Percentiles rank a stretch among this genome's conserved stretches.
phyloP scores from a whole-genome alignment of 2,797 vertebrate genomes.

The Gymnocypris eckloni region DNA sequence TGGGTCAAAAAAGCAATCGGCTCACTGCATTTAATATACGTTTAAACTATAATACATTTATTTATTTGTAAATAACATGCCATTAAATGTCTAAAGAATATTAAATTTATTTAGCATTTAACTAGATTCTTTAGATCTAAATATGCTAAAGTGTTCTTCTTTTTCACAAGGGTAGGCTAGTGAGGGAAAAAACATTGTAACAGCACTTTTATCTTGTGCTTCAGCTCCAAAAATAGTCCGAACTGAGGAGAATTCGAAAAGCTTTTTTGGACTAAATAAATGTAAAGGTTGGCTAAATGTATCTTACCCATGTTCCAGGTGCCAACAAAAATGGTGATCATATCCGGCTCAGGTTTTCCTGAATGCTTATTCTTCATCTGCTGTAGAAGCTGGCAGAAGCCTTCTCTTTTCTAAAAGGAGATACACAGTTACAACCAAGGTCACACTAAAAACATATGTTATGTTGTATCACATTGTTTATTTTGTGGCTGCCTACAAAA shows the following conservation, averaged over 20 bases:
- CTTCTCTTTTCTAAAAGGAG: slow-evolving; percentile 90
- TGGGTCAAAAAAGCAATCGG: background rate
- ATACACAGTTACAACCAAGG: slow-evolving; percentile 44
- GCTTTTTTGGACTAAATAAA: background rate
- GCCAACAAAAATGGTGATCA: slow-evolving; percentile 97
- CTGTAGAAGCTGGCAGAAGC: slow-evolving; percentile 97
- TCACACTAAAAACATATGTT: background rate
- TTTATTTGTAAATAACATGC: background rate
- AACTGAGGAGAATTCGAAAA: background rate
- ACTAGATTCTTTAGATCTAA: background rate
- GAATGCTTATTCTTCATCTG: slow-evolving; percentile 99
- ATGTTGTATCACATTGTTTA: background rate
- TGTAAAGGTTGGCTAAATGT: background rate
- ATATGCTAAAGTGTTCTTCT: background rate
- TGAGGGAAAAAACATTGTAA: background rate
- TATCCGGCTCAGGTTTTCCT: slow-evolving; percentile 94
- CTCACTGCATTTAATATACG: background rate
- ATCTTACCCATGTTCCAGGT: slow-evolving; percentile 98
- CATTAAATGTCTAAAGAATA: background rate
- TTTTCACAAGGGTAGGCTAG: background rate
- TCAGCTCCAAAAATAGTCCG: background rate
- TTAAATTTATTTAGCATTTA: background rate
- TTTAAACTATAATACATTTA: background rate
- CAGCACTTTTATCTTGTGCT: background rate
- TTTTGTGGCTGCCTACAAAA: background rate